Evolutionary conservation across 2,888 invertebrate species (phyloP).

Genomic region (Pollenia angustigena): DNA sequence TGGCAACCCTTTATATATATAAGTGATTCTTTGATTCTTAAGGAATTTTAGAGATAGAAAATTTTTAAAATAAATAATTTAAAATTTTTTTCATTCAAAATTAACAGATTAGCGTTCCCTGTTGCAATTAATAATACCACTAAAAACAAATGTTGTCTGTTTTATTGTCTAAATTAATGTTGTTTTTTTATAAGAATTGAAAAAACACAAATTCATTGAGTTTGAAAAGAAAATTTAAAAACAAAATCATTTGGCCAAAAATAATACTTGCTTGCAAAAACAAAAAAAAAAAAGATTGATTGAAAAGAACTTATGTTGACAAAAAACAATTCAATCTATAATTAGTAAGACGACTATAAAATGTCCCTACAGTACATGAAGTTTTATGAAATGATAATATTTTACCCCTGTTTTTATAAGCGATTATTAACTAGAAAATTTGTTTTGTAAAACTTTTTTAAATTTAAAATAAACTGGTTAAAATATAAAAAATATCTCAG

Average conservation of each 20-base stretch:
- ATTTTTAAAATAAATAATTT: too few species aligned
- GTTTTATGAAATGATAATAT: too few species aligned
- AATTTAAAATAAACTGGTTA: too few species aligned
- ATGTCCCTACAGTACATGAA: slow-evolving; percentile 9
- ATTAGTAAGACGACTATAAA: neutral
- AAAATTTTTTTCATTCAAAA: too few species aligned
- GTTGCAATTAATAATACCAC: slow-evolving; percentile 23
- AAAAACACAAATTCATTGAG: slow-evolving; percentile 33
- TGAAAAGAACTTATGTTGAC: slow-evolving; percentile 45
- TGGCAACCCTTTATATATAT: too few species aligned
- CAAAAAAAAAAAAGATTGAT: slow-evolving; percentile 44
- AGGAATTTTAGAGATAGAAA: too few species aligned
- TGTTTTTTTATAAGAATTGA: slow-evolving; percentile 14
- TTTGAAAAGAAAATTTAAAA: slow-evolving; percentile 42
- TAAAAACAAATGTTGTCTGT: slow-evolving; percentile 50
- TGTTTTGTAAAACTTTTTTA: too few species aligned
- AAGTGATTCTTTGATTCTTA: too few species aligned
- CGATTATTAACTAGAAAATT: too few species aligned
- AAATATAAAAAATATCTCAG: too few species aligned
- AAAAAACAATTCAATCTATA: slow-evolving; percentile 8
- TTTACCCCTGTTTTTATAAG: too few species aligned
- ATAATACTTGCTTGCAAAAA: slow-evolving; percentile 58
- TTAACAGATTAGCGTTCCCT: slow-evolving; percentile 46
- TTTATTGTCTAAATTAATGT: slow-evolving; percentile 39
- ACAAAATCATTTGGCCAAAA: slow-evolving; percentile 63